Base-by-base conservation (phyloP, 2,797 vertebrate genomes). In the Hypotaenidia philippensis region DNA sequence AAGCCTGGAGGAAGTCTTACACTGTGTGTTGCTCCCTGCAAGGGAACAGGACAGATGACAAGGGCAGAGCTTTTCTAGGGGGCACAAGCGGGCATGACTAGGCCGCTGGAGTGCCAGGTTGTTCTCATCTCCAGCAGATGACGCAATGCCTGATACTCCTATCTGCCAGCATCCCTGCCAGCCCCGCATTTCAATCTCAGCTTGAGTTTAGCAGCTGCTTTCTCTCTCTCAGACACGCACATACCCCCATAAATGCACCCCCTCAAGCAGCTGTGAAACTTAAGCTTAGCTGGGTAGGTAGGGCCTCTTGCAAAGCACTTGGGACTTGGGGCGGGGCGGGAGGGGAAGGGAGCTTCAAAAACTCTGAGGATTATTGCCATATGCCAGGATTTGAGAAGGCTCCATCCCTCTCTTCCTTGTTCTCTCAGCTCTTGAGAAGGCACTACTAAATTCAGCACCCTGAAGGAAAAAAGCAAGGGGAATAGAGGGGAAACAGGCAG, bases 371-470 rank as follows among this genome's bases (percentile, higher is more conserved):
- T 64, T 81, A 56, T n/a, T 60, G 50, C 41, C 31, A 65, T 44
- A 59, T 9, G 21, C 12, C 25, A 66, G 52, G 68, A 93, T 84
- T 70, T 45, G 38, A 79, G 52, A 87, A 26, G 16, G n/a, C 23
- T 95, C 26, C 18, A 72, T 83, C 57, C 60, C 29, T 11, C 8
- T 52, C 47, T 52, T 84, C 27, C 19, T 17, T 60, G 75, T 36
- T 92, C 47, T 45, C 59, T n/a, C 60, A 77, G 44, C 59, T 94
- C 90, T 89, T 45, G 34, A 87, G 64, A 77, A 50, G 87, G 87
- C 55, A 41, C 78, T 72, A 27, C 49, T 64, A 25, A 89, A 79
- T 47, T 19, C 0, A 0, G 65, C 1, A 0, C 40, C n/a, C 49
- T 5, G 2, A 34, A 83, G 53, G 34, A 7, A 57, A 72, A 89